These are phyloP conservation scores for Colius striatus DNA, from an alignment of 2,113 vertebrate species.

Conservation along the genomic window DNA sequence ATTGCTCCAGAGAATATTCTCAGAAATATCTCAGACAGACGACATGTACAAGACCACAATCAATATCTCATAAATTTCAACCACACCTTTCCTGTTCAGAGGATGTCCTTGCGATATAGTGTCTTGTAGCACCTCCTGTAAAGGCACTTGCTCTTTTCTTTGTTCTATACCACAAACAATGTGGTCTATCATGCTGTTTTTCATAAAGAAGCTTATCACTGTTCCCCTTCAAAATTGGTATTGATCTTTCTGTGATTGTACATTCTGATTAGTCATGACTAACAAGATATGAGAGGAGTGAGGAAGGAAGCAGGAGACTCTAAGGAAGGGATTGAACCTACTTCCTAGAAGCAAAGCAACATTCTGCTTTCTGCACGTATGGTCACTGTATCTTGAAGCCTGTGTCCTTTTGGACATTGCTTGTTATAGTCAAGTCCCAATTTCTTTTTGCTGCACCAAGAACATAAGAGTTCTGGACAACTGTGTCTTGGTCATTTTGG, in stretches of 20 bases:
- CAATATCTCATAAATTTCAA: not conserved
- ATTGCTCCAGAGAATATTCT: not conserved
- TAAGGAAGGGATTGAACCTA: not conserved
- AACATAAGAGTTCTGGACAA: not conserved
- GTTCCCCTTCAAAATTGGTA: not conserved
- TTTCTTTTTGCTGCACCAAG: not conserved
- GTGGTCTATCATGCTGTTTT: not conserved
- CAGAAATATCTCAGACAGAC: not conserved
- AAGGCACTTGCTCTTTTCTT: not conserved
- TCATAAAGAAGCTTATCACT: not conserved
- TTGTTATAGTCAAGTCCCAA: not conserved
- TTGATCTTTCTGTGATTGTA: not conserved
- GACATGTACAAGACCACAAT: not conserved
- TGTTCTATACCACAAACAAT: not conserved
- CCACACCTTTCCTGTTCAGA: fast-evolving
- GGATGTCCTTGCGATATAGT: not conserved
- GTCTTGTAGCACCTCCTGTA: not conserved
- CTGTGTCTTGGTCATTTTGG: fast-evolving
- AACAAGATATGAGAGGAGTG: not conserved
- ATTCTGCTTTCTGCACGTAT: not conserved
- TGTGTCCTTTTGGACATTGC: not conserved
- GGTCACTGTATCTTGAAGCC: not conserved
- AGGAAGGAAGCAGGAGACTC: not conserved
- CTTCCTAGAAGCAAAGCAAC: not conserved
- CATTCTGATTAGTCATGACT: not conserved